A percentile compares a stretch with the other conserved stretches of the same genome.
These are phyloP conservation scores for Rhimphoctona megacephalus DNA, from an alignment of 2,888 invertebrate genomes.

Conservation along the genomic window DNA sequence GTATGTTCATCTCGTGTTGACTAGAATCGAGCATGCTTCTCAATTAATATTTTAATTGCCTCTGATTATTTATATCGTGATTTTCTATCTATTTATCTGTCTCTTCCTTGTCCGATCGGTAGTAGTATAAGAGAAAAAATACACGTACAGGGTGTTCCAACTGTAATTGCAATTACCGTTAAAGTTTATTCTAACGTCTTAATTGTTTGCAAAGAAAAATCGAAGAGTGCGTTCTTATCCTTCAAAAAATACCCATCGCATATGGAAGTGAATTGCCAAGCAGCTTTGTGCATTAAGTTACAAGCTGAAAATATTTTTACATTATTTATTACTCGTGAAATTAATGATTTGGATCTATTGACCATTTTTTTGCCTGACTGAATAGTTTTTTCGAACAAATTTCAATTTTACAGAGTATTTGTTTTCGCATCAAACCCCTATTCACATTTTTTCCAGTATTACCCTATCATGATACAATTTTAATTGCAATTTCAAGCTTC, in stretches of 20 bases:
- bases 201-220: background rate
- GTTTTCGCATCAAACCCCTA: background rate
- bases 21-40: constrained; percentile 67
- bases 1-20: constrained; percentile 57
- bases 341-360: background rate
- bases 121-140: background rate
- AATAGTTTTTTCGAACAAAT: background rate
- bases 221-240: background rate
- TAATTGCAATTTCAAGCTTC: too few relatives aligned
- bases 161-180: background rate
- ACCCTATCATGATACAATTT: background rate
- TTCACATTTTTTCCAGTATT: background rate
- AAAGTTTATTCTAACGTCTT: background rate
- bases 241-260: background rate
- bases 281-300: background rate
- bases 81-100: constrained; percentile 57
- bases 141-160: background rate
- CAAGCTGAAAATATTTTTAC: background rate
- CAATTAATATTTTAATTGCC: constrained; percentile 70
- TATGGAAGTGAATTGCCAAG: background rate
- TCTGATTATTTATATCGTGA: constrained; percentile 62
- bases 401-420: background rate
- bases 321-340: background rate
- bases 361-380: background rate
- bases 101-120: constrained; percentile 36